phyloP scores from a whole-genome alignment of 2,797 vertebrate genomes.

The Neosalanx taihuensis region DNA sequence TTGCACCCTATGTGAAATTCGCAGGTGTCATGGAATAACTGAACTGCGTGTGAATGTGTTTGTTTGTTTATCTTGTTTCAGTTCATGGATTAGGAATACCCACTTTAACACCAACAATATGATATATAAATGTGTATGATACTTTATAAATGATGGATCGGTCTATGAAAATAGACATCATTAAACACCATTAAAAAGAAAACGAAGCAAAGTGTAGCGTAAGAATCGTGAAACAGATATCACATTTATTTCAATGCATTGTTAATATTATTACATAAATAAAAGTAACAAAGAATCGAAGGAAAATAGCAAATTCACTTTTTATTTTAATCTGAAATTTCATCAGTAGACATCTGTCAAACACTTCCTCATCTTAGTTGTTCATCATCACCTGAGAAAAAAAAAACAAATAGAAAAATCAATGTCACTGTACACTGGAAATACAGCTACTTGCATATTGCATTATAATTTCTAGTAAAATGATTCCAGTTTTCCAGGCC shows the following conservation, averaged over 20 bases:
- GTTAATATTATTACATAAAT: not conserved
- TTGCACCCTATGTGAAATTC: not conserved
- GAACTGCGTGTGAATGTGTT: not conserved
- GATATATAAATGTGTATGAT: not conserved
- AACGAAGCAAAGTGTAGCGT: not conserved
- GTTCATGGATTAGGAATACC: not conserved
- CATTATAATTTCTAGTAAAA: too few relatives aligned
- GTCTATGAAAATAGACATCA: too few relatives aligned
- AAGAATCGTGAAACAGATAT: not conserved
- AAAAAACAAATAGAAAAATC: not conserved
- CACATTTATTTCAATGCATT: not conserved
- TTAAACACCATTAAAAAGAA: too few relatives aligned
- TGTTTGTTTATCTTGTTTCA: not conserved
- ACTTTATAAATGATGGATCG: not conserved
- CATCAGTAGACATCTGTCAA: slow-evolving; percentile 34
- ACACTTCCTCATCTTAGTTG: slow-evolving; percentile 47
- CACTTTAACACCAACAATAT: not conserved
- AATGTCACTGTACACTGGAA: not conserved
- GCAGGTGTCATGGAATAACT: not conserved
- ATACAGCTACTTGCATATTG: too few relatives aligned
- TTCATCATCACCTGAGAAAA: slow-evolving; percentile 60
- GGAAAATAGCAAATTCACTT: not conserved
- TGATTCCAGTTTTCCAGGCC: too few relatives aligned
- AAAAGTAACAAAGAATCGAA: not conserved
- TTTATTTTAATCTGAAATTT: slow-evolving; percentile 22